Evolutionary conservation across 2,888 invertebrate genomes (phyloP).

Genomic region (Rugalucina vietnamica): DNA sequence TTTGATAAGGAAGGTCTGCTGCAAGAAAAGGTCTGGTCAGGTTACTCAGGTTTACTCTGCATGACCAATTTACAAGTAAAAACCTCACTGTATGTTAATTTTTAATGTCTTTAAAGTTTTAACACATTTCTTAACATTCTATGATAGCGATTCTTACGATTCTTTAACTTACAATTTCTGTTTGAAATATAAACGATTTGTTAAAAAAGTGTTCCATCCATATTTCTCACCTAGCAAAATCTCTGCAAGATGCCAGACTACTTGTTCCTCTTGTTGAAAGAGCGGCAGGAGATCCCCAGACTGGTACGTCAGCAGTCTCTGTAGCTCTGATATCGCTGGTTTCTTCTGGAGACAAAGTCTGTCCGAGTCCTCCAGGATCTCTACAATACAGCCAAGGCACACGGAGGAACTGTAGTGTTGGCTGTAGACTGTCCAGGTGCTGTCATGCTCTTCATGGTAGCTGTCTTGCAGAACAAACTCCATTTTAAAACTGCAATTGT

Average conservation of each 20-base stretch:
- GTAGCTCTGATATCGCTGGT: constrained; percentile 61
- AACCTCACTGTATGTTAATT: too few relatives aligned
- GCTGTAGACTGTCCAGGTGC: constrained; percentile 55
- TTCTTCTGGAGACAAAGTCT: constrained; percentile 62
- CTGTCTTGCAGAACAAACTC: constrained; percentile 40
- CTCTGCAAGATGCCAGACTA: constrained; percentile 61
- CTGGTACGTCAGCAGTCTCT: constrained; percentile 53
- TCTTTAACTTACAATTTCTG: too few relatives aligned
- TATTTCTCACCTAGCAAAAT: constrained; percentile 65
- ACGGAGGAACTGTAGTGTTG: constrained; percentile 47
- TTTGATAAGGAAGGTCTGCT: too few relatives aligned
- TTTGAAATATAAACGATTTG: too few relatives aligned
- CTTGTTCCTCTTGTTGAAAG: constrained; percentile 57
- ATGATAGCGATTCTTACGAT: too few relatives aligned
- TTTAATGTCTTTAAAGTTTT: too few relatives aligned
- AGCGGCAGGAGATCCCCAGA: constrained; percentile 51
- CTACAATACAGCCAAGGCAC: constrained; percentile 69
- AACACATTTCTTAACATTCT: too few relatives aligned
- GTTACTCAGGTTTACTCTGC: too few relatives aligned
- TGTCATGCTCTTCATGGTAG: constrained; percentile 63
- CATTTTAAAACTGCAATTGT: constrained; percentile 36
- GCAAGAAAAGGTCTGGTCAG: too few relatives aligned
- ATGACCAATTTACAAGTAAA: too few relatives aligned
- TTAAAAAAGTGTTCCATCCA: too few relatives aligned
- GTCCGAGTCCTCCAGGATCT: constrained; percentile 58